Percentiles rank a stretch among this genome's conserved stretches.
These are phyloP conservation scores for Phalera bucephala DNA, from an alignment of 2,888 invertebrate genomes.

Conservation along the genomic window DNA sequence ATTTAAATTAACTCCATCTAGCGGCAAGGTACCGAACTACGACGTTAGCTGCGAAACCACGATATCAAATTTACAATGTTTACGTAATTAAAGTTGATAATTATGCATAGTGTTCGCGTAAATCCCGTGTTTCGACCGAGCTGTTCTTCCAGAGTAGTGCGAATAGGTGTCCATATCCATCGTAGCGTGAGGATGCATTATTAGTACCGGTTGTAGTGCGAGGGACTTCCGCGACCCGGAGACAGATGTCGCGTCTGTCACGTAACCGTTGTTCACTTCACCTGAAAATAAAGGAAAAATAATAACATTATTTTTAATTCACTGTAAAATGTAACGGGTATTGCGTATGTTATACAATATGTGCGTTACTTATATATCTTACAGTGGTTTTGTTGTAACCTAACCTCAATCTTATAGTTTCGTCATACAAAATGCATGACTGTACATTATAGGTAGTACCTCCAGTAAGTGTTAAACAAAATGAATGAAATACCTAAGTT, in stretches of 20 bases:
- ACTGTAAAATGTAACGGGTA: too few relatives aligned
- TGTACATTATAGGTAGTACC: too few relatives aligned
- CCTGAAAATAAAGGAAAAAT: constrained; percentile 78
- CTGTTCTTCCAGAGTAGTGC: constrained; percentile 89
- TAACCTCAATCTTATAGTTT: too few relatives aligned
- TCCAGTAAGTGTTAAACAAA: too few relatives aligned
- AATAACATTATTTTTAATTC: not conserved
- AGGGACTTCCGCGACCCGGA: constrained; percentile 93
- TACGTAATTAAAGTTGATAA: constrained; percentile 86
- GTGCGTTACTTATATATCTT: too few relatives aligned
- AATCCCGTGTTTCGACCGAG: constrained; percentile 84
- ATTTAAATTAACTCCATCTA: constrained; percentile 18
- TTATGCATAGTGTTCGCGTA: constrained; percentile 88
- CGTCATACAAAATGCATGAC: too few relatives aligned
- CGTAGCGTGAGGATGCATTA: constrained; percentile 87
- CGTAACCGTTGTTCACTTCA: constrained; percentile 94
- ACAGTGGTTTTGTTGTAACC: too few relatives aligned
- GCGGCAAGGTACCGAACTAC: not conserved
- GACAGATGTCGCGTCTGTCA: constrained; percentile 92
- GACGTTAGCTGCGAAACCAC: not conserved
- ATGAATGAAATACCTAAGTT: too few relatives aligned
- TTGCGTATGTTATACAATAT: too few relatives aligned
- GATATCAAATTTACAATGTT: too few relatives aligned
- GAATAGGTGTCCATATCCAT: constrained; percentile 89
- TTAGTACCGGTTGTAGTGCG: constrained; percentile 92